Percentiles rank a stretch among this genome's conserved stretches.
phyloP scores from a whole-genome alignment of 53 echinoderm and acorn worm species.

The Echinometra lucunter region DNA sequence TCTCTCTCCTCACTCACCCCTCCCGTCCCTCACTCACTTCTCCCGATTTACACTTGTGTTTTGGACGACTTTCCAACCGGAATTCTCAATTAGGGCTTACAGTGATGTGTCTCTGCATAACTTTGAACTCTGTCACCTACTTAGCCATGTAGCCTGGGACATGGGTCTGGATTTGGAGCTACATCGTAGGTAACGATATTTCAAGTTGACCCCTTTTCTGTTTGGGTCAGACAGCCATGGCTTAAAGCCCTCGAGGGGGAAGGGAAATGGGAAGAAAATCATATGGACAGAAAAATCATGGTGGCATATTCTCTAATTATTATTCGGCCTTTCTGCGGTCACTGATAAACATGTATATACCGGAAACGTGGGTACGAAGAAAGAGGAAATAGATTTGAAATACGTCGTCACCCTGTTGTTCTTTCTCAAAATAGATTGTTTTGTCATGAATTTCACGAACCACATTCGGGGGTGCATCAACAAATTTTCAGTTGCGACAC shows the following conservation, averaged over 20 bases:
- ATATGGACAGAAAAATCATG: not conserved
- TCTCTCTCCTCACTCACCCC: too few relatives aligned
- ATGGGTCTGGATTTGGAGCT: not conserved
- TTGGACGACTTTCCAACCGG: not conserved
- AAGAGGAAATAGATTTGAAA: not conserved
- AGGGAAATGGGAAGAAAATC: not conserved
- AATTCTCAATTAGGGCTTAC: not conserved
- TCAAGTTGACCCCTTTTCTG: not conserved
- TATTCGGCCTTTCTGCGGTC: not conserved
- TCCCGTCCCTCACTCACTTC: not conserved
- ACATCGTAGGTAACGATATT: not conserved
- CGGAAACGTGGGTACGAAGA: not conserved
- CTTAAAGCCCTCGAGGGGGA: not conserved
- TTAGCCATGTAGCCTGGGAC: not conserved
- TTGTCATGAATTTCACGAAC: not conserved
- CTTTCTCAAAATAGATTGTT: not conserved
- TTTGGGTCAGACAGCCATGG: not conserved
- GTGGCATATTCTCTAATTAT: not conserved
- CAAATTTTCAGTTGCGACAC: not conserved
- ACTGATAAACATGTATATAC: not conserved
- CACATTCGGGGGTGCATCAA: not conserved
- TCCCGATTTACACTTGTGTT: not conserved
- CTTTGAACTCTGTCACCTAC: slow-evolving; percentile 20
- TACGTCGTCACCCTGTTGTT: not conserved
- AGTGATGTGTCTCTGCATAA: not conserved